Percentiles rank a stretch among this genome's conserved stretches.
phyloP scores from a whole-genome alignment of 2,113 vertebrate species.

The Centropus bengalensis region DNA sequence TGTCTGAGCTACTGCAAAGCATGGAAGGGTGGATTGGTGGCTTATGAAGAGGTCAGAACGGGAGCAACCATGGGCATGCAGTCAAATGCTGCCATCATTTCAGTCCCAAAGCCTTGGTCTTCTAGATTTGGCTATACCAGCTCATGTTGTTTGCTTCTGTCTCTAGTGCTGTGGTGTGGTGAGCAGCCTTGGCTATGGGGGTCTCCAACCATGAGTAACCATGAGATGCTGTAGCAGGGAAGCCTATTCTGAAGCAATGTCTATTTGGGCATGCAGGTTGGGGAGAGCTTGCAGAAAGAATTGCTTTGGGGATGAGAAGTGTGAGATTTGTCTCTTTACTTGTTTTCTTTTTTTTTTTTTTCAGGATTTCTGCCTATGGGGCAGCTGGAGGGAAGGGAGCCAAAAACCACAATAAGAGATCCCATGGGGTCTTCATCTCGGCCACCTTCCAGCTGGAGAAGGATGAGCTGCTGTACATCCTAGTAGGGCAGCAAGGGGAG shows the following conservation, averaged over 20 bases:
- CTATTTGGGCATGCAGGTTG: background rate
- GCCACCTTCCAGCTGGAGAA: slow-evolving; percentile 85
- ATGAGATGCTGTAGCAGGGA: background rate
- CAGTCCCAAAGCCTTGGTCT: background rate
- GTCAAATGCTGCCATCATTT: background rate
- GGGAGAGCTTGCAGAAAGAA: background rate
- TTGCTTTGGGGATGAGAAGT: background rate
- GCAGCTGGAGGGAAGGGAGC: slow-evolving; percentile 89
- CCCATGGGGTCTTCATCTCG: slow-evolving; percentile 87
- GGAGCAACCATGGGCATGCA: background rate
- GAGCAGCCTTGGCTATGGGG: rapidly evolving
- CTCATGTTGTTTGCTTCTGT: background rate
- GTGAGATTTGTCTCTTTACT: background rate
- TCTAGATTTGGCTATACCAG: background rate
- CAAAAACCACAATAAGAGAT: slow-evolving; percentile 90
- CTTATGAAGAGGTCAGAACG: background rate
- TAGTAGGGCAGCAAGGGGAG: slow-evolving; percentile 91
- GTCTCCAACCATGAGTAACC: background rate
- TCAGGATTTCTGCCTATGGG: slow-evolving; percentile 90
- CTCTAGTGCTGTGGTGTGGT: background rate
- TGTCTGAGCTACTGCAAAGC: background rate
- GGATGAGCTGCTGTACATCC: slow-evolving; percentile 85
- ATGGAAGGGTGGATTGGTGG: background rate
- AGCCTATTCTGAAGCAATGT: background rate
- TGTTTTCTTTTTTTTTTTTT: background rate